Conservation (phyloP, 1,140 invertebrate genomes). For the Lepeophtheirus salmonis region DNA sequence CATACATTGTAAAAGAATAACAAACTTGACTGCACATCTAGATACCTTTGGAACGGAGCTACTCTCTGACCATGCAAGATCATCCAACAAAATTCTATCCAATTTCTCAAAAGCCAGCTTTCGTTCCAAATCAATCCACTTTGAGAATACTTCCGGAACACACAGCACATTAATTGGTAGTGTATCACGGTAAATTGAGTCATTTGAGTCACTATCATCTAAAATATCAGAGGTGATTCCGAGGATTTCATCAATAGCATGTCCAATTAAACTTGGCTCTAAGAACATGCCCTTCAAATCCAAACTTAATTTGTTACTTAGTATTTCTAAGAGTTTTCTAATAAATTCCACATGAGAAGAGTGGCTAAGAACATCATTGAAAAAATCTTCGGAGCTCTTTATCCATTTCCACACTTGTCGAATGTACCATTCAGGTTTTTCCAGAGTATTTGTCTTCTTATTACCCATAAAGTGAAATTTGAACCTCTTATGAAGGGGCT, state of each 20-base stretch:
- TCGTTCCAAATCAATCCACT: slow-evolving; percentile 5
- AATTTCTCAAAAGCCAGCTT: slow-evolving; percentile 17
- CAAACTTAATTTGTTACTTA: neutral
- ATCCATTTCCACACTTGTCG: slow-evolving; percentile 4
- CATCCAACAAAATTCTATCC: slow-evolving; percentile 9
- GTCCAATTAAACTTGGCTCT: neutral
- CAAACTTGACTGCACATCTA: neutral
- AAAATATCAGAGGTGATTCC: neutral
- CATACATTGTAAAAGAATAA: neutral
- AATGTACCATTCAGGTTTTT: slow-evolving; percentile 14
- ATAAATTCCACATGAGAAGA: neutral
- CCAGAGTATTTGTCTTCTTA: slow-evolving; percentile 14
- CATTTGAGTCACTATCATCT: neutral
- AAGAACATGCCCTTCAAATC: neutral
- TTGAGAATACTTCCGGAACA: neutral
- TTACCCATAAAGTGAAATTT: slow-evolving; percentile 13
- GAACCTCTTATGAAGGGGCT: slow-evolving; percentile 8
- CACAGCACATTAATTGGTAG: neutral
- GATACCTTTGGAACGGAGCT: neutral
- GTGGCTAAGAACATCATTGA: neutral
- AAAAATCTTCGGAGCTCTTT: neutral
- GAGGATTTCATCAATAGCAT: slow-evolving; percentile 10
- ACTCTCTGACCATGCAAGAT: neutral
- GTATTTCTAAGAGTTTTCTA: neutral
- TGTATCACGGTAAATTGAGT: neutral